Base-by-base conservation (phyloP, 2,113 vertebrate genomes). In the Phylloscopus trochilus region DNA sequence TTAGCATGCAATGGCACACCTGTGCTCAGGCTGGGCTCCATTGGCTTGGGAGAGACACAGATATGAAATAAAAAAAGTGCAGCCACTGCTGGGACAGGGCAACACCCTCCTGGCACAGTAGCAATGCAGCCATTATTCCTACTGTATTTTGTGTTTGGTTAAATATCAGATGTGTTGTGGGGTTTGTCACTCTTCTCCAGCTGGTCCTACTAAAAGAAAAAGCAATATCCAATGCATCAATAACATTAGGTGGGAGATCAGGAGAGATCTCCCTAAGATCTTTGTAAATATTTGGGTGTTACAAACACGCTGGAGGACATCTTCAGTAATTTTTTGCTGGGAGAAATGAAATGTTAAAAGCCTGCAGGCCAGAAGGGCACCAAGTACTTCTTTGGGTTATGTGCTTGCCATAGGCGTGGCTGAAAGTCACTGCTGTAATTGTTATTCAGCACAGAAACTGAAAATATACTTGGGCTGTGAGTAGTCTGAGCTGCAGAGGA, bases 391-490 rank as follows among this genome's bases (percentile, higher is more conserved):
- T 59, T 89, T 60, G 82, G 68, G 49, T 5, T 66, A n/a, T 55
- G 31, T 62, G 23, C 44, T 76, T 80, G 49, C 41, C 39, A 6
- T 11, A 55, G 51, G 21, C 2, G 9, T 76, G 37, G 43, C 39
- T 76, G 73, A 66, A 72, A 76, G 51, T 58, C 58, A 23, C 41
- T 55, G 47, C 68, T 87, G 15, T 51, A 75, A 37, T 64, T 83
- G 44, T 59, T 87, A 83, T 84, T 91, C 79, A 88, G 66, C 47
- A 33, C 56, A 81, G 85, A 78, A 83, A 37, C 12, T 90, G 76
- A 67, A 81, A 78, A 87, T 47, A 52, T 60, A 21, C 44, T 80
- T 88, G 53, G 27, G 67, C 67, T 93, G 63, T 76, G 52, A 84
- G 77, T 6, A 63, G 51, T 58, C 28, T 88, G 90, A 81, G 82